Conservation (phyloP, 2,797 vertebrate genomes). For the Falco peregrinus region DNA sequence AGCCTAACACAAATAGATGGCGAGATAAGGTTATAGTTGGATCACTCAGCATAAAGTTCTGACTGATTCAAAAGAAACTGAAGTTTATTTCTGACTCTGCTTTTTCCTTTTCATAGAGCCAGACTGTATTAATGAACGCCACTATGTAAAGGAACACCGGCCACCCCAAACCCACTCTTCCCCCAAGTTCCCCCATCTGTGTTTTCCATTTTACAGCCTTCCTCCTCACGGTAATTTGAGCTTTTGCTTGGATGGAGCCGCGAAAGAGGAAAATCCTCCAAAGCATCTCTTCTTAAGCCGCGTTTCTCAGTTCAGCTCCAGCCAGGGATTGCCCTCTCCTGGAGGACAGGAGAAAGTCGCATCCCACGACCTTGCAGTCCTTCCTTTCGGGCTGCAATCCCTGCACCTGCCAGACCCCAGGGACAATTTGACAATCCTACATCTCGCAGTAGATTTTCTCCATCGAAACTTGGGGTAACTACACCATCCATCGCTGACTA, state of each 20-base stretch:
- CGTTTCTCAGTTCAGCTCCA: background rate
- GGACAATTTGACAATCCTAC: background rate
- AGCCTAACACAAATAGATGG: background rate
- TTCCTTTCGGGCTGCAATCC: background rate
- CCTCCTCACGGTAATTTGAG: constrained; percentile 21
- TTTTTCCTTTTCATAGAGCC: background rate
- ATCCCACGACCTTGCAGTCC: background rate
- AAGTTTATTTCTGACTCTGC: background rate
- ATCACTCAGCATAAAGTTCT: background rate
- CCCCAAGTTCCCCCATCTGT: background rate
- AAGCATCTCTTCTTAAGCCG: background rate
- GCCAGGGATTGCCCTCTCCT: constrained; percentile 64
- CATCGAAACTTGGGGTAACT: background rate
- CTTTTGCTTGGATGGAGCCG: background rate
- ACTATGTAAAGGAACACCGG: background rate
- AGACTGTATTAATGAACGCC: background rate
- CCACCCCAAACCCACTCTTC: background rate
- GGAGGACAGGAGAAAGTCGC: constrained; percentile 4
- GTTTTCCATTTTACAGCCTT: background rate
- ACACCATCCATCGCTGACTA: background rate
- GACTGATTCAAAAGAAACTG: background rate
- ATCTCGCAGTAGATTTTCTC: background rate
- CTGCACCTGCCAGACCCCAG: background rate
- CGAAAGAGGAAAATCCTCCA: background rate
- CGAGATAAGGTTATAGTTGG: background rate